A percentile compares a stretch with the other conserved stretches of the same genome.
Conservation (phyloP, 2,113 vertebrate species). For the Corynorhinus townsendii region DNA sequence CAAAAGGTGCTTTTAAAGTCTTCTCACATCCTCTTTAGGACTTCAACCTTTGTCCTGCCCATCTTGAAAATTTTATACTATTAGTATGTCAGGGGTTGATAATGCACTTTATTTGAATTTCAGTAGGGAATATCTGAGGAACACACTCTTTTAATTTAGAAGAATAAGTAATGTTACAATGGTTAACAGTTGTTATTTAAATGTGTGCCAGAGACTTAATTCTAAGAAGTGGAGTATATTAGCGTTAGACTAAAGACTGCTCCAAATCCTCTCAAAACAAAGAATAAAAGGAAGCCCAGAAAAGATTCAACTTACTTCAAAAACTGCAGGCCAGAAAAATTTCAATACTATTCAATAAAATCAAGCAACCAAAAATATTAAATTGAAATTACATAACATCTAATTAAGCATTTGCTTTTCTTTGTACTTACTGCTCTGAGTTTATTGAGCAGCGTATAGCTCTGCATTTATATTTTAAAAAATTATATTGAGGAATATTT, state of each 20-base stretch:
- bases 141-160: background rate
- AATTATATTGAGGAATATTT: background rate
- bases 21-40: background rate
- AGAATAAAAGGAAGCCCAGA: background rate
- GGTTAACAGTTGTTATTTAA: background rate
- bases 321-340: background rate
- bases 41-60: background rate
- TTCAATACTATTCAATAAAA: background rate
- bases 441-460: background rate
- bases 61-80: background rate
- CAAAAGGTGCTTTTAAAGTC: background rate
- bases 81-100: background rate
- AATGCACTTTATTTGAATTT: background rate
- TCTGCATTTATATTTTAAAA: background rate
- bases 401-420: background rate
- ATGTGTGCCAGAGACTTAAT: background rate
- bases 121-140: background rate
- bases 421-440: background rate
- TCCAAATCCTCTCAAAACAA: background rate
- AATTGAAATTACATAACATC: background rate
- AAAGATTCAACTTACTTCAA: background rate
- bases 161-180: background rate
- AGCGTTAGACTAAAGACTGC: background rate
- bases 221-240: background rate
- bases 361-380: background rate